phyloP scores from a whole-genome alignment of 2,113 vertebrate species.

The Romanogobio albipinnatus region DNA sequence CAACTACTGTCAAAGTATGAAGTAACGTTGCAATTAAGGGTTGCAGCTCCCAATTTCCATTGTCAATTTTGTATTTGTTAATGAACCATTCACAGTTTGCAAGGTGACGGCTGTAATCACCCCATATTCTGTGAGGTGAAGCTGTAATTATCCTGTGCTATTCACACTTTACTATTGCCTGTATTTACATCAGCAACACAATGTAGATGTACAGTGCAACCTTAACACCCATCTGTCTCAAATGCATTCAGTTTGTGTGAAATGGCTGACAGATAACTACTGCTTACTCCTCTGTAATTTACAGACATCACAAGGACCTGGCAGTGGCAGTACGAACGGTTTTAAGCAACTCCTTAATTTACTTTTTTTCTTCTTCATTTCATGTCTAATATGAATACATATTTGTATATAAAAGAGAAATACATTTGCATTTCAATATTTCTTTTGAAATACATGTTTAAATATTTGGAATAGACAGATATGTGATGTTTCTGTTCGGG shows the following conservation, averaged over 20 bases:
- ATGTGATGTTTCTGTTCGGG: neutral
- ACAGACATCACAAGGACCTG: neutral
- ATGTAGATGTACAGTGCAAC: neutral
- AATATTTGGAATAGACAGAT: constrained; percentile 3
- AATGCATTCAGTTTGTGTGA: neutral
- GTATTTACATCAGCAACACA: constrained; percentile 20
- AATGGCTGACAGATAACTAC: constrained; percentile 35
- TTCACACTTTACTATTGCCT: neutral
- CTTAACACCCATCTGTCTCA: constrained; percentile 11
- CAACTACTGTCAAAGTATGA: neutral
- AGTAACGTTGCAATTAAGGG: constrained; percentile 21
- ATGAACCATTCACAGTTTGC: constrained; percentile 23
- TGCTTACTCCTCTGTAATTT: constrained; percentile 6
- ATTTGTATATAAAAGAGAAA: neutral
- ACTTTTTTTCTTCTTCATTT: neutral
- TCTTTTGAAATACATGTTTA: neutral
- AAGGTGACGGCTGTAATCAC: constrained; percentile 19
- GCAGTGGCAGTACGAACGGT: neutral
- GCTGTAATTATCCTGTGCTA: constrained; percentile 17
- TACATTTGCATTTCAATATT: neutral
- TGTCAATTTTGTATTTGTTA: constrained; percentile 36
- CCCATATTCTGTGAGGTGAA: neutral
- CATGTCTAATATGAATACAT: neutral
- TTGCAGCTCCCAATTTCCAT: constrained; percentile 16
- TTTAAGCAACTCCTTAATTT: constrained; percentile 27